Base-by-base conservation (phyloP, 1,140 invertebrate genomes). In the Acromyrmex echinatior region DNA sequence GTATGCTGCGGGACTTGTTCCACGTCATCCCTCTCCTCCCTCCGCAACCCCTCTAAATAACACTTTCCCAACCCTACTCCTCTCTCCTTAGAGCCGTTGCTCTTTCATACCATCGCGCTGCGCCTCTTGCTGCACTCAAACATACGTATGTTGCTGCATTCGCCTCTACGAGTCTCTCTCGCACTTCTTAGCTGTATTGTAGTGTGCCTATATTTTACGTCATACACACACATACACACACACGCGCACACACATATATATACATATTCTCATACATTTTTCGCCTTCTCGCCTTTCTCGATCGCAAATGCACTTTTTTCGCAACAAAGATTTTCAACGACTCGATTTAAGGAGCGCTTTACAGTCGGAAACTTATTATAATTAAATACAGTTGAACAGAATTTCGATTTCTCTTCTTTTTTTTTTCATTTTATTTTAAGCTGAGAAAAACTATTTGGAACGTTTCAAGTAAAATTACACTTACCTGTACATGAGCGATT, bases 11-110 rank as follows among this genome's bases (percentile, higher is more conserved):
- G 16, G 25, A 58, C 56, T 49, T 35, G 56, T 85, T 70, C 68
- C 88, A 53, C 80, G 66, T 39, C 39, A 45, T 21, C 21, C 6
- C 35, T 45, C 63, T 14, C 45, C 25, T 39, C 10, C 51, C 21
- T 21, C 10, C 70, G 5, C 81, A 62, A 86, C 18, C 89, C 88
- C 82, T 87, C 86, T 65, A 76, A 84, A 71, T 58, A 89, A 91
- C 92, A 87, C 80, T 90, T 81, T 84, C 77, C 73, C 77, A 45
- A 25, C 18, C 39, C 45, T 53, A 4, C 62, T 62, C 71, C 66
- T 62, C 58, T 88, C 86, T 88, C 87, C 85, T 82, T 66, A 62
- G 35, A 79, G 35, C 31, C 86, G 84, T 25, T 51, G 78, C 79
- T 66, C 87, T 31, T 56, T 91, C 86, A 31, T 56, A 53, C 51